Evolutionary conservation across 2,797 vertebrate genomes (phyloP), one percentile per base, ranked within the genome.

Genomic region (Sebastiscus tertius): DNA sequence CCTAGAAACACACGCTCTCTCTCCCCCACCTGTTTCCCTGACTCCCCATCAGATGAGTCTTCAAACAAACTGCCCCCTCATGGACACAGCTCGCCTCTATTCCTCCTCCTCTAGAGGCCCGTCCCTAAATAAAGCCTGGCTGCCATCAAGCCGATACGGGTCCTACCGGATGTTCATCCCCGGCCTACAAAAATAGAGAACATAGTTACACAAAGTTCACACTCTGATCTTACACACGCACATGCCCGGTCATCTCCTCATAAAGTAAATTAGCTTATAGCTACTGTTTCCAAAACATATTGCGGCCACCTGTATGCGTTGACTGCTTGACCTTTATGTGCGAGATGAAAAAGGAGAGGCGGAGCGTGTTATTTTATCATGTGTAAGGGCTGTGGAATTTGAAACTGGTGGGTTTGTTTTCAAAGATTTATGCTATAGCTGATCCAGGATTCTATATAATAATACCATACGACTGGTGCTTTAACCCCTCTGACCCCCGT

Each of bases 81-180:
- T 65, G 83, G 87, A 90, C 75, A 76, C 80, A 64, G 77, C 71
- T 81, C 11, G 4, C 80, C 42, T 87, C 71, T 77, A 72, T 84
- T 79, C 82, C 84, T 72, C 82, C 84, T 72, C 59, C 88, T 91
- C 83, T 68, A 76, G 86, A 80, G 49, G 61, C 81, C 31, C 65
- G 56, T 88, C 89, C 87, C 83, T 75, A 95, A 95, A 95, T 94
- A 94, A 93, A 93, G 72, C 85, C 82, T 77, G 85, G 89, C 67
- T 72, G 80, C 86, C 83, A 82, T 76, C 22, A 46, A 87, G 86
- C 87, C 78, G 69, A 83, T 75, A 87, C 62, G 80, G 81, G 74
- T 88, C 92, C 91, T 86, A 87, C 71, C 75, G 81, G 83, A 90
- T 84, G 86, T 86, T 82, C 87, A 79, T 88, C 75, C 70, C 65